Percentiles rank a stretch among this genome's conserved stretches.
Conservation (phyloP, 2,113 vertebrate species). For the Tenebrosternarchus preto region DNA sequence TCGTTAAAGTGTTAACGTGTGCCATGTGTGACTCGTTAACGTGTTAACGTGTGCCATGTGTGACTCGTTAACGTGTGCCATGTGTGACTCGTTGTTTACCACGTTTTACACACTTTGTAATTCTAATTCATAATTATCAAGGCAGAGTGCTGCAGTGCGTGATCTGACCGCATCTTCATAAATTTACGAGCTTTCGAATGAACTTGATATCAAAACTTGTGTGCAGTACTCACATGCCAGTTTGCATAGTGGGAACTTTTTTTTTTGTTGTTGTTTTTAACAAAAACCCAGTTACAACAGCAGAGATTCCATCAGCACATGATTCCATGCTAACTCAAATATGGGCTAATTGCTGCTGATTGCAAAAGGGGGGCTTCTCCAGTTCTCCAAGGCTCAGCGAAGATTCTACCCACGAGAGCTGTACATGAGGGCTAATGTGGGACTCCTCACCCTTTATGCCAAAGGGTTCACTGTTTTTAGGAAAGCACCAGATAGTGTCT, state of each 20-base stretch:
- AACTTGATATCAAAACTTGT: background rate
- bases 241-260: background rate
- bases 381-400: background rate
- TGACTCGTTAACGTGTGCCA: no score
- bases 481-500: slow-evolving; percentile 37
- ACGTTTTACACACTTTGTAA: no score
- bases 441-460: slow-evolving; percentile 22
- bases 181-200: slow-evolving; percentile 2
- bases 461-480: slow-evolving; percentile 22
- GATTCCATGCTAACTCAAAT: slow-evolving; percentile 57
- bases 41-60: no score
- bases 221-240: background rate
- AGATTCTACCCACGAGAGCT: slow-evolving; percentile 37
- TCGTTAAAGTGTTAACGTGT: no score
- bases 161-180: background rate
- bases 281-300: slow-evolving; percentile 50
- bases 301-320: slow-evolving; percentile 36
- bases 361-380: slow-evolving; percentile 36
- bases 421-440: slow-evolving; percentile 38
- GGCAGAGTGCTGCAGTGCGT: background rate
- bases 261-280: no score
- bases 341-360: slow-evolving; percentile 63
- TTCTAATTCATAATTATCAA: background rate
- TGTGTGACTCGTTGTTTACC: background rate
- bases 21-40: no score